Conservation (phyloP, 2,113 vertebrate genomes). For the Cavia aperea region DNA sequence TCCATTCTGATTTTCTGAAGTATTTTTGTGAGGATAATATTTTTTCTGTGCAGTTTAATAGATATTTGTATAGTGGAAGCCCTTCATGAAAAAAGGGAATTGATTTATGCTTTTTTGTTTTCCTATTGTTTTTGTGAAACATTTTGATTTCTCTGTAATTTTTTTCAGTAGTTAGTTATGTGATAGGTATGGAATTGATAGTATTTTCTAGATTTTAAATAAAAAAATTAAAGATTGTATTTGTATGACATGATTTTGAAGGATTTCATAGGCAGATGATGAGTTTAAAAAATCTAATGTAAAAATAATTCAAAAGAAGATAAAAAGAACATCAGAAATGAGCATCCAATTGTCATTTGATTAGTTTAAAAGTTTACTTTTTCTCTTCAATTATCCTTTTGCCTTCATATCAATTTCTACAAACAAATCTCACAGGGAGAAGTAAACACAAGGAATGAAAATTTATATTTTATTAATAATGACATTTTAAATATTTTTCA, state of each 20-base stretch:
- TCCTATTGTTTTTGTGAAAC: slow-evolving; percentile 44
- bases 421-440: background rate
- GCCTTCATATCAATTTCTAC: background rate
- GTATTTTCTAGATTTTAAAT: slow-evolving; percentile 55
- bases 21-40: slow-evolving; percentile 11
- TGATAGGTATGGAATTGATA: slow-evolving; percentile 39
- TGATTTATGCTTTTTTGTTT: slow-evolving; percentile 52
- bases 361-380: background rate
- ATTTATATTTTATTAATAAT: background rate
- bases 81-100: slow-evolving; percentile 21
- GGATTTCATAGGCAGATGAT: slow-evolving; percentile 39
- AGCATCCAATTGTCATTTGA: background rate
- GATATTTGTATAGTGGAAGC: background rate
- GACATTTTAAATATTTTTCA: background rate
- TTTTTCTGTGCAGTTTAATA: slow-evolving; percentile 40
- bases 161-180: slow-evolving; percentile 30
- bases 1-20: slow-evolving; percentile 33
- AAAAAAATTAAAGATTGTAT: slow-evolving; percentile 48
- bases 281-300: slow-evolving; percentile 43
- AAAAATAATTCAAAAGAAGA: slow-evolving; percentile 53
- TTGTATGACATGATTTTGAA: slow-evolving; percentile 49
- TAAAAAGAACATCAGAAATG: slow-evolving; percentile 42
- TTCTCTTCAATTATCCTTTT: background rate
- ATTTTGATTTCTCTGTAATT: slow-evolving; percentile 16
- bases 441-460: accelerated